Base-by-base conservation (phyloP, 2,888 invertebrate species). In the Drosophila phalerata region DNA sequence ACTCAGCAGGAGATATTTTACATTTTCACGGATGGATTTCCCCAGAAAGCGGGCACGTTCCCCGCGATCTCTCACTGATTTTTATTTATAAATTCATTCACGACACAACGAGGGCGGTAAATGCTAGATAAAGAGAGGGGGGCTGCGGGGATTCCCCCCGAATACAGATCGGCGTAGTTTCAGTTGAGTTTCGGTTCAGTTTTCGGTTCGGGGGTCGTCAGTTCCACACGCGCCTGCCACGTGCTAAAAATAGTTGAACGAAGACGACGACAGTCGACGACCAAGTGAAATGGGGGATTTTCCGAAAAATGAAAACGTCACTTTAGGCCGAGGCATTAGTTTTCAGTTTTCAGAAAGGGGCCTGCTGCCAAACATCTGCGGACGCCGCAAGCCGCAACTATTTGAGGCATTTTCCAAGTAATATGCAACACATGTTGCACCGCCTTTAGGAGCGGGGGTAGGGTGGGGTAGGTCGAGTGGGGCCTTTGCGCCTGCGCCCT, bases 1-100 rank as follows among this genome's bases (percentile, higher is more conserved):
- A 86, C 86, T 79, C 86, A 88, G 86, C 86, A 85, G 86, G 86
- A 88, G 86, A 86, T 81, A 72, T 86, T 87, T 79, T 85, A 74
- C 89, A 82, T 88, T 85, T 87, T 77, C 82, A 86, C 87, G 82
- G 74, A 75, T 85, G 86, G 86, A 88, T 88, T 86, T 86, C 85
- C 86, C 86, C 85, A 87, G 78, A 85, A 82, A 67, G 75, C 75
- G 74, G 73, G 37, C 79, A 28, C 25, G 22, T 22, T 52, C 30
- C 48, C 48, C 65, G 81, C 63, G 68, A 68, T 77, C 77, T 69
- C 74, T 48, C 38, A 34, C 34, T 49, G 61, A 60, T 71, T 88
- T 88, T 85, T 86, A 86, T 86, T 86, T 86, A 82, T 87, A 87
- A 79, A 77, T 82, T 86, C 86, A 88, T 89, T 86, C 87, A 86